Conservation (phyloP, 2,797 vertebrate genomes). For the Lithobates pipiens region DNA sequence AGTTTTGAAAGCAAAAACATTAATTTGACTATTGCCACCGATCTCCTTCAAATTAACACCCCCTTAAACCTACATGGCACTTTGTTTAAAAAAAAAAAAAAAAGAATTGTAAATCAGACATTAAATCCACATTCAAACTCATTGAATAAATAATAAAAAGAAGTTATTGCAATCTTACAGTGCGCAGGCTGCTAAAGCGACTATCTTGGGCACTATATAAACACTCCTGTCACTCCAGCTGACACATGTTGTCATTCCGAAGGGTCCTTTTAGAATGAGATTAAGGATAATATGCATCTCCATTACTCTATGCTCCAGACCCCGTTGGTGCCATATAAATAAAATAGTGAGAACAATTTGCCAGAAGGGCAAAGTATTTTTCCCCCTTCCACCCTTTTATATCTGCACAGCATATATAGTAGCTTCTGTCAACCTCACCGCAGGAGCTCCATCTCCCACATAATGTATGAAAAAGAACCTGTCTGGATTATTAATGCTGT, state of each 20-base stretch:
- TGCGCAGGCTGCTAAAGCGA: not conserved
- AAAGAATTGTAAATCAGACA: not conserved
- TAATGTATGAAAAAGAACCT: conserved; percentile 40
- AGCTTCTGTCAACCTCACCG: conserved; percentile 37
- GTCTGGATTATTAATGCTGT: conserved; percentile 46
- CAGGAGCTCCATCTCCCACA: conserved; percentile 42
- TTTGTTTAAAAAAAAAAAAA: not conserved
- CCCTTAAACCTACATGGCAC: not conserved
- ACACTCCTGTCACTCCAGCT: conserved; percentile 11
- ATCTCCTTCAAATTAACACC: not conserved
- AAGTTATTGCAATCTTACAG: not conserved
- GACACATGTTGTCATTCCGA: conserved; percentile 25
- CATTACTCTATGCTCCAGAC: not conserved
- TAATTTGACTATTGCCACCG: not conserved
- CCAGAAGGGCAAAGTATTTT: not conserved
- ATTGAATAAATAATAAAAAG: conserved; percentile 8
- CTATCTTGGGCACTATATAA: conserved; percentile 10
- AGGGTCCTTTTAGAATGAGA: conserved; percentile 24
- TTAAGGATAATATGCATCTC: conserved; percentile 37
- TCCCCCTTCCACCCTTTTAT: conserved; percentile 14
- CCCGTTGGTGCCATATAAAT: conserved; percentile 27
- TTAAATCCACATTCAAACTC: not conserved
- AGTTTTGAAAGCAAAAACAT: no score
- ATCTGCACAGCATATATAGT: conserved; percentile 24
- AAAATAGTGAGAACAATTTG: conserved; percentile 34